Evolutionary conservation across 2,888 invertebrate genomes (phyloP).

Genomic region (Diaprepes abbreviatus): DNA sequence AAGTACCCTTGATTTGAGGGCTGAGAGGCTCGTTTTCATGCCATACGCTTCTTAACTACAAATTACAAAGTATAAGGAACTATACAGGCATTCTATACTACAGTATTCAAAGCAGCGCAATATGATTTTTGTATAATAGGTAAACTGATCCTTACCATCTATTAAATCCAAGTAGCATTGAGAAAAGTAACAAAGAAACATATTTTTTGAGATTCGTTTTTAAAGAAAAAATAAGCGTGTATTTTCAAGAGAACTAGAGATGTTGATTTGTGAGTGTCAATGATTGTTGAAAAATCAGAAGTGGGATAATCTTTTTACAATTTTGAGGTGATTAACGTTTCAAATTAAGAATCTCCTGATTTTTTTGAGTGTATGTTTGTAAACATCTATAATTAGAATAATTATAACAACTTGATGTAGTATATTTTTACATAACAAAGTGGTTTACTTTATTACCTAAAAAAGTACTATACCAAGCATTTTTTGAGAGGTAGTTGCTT

Average conservation of each 20-base stretch:
- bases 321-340: not conserved
- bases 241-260: slow-evolving; percentile 16
- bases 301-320: not conserved
- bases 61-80: slow-evolving; percentile 42
- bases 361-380: slow-evolving; percentile 7
- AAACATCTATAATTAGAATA: slow-evolving; percentile 1
- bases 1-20: not conserved
- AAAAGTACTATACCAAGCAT: not conserved
- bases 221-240: slow-evolving; percentile 35
- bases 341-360: slow-evolving; percentile 7
- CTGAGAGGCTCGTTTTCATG: slow-evolving; percentile 10
- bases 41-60: slow-evolving; percentile 34
- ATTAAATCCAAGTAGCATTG: slow-evolving; percentile 67
- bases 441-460: not conserved
- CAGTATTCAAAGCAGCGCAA: slow-evolving; percentile 53
- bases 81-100: slow-evolving; percentile 61
- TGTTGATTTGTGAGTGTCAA: slow-evolving; percentile 9
- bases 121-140: slow-evolving; percentile 47
- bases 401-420: not conserved
- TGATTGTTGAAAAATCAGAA: slow-evolving; percentile 19
- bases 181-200: slow-evolving; percentile 60
- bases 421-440: not conserved
- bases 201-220: slow-evolving; percentile 35
- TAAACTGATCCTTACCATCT: slow-evolving; percentile 70
- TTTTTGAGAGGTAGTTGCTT: slow-evolving; percentile 40